phyloP scores from a whole-genome alignment of 2,113 vertebrate genomes.

The Sclerurus mexicanus region DNA sequence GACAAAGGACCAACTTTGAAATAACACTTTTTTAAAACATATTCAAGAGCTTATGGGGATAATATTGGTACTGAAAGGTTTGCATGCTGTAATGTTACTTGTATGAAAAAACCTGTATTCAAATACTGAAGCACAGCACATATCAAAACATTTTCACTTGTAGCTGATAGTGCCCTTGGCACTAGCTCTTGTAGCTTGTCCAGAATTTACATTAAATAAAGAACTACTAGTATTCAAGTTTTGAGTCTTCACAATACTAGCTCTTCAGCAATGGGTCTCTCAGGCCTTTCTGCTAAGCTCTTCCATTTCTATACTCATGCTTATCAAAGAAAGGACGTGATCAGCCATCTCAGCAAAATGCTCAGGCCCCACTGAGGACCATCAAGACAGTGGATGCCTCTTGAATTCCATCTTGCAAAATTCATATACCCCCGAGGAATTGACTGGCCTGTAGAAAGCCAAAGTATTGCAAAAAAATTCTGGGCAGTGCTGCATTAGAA shows the following conservation, averaged over 20 bases:
- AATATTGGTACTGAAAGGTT: background rate
- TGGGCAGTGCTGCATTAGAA: background rate
- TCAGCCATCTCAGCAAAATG: background rate
- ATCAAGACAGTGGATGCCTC: background rate
- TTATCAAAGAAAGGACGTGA: background rate
- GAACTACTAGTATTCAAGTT: background rate
- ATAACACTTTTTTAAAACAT: background rate
- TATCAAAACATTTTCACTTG: background rate
- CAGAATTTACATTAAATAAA: background rate
- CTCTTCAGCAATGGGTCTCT: background rate
- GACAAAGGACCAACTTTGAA: background rate
- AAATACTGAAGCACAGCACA: background rate
- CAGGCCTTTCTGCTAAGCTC: background rate
- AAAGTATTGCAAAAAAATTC: background rate
- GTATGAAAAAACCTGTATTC: background rate
- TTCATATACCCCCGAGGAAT: background rate
- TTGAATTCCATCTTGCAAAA: background rate
- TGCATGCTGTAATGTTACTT: background rate
- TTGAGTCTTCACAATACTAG: background rate
- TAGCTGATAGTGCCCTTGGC: background rate
- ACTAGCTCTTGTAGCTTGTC: background rate
- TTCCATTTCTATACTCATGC: background rate
- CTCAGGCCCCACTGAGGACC: background rate
- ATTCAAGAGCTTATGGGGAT: background rate
- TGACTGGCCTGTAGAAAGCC: background rate